Evolutionary conservation across 2,888 invertebrate species (phyloP), one percentile per base, ranked within the genome.

Genomic region (Lasioglossum zephyrum): DNA sequence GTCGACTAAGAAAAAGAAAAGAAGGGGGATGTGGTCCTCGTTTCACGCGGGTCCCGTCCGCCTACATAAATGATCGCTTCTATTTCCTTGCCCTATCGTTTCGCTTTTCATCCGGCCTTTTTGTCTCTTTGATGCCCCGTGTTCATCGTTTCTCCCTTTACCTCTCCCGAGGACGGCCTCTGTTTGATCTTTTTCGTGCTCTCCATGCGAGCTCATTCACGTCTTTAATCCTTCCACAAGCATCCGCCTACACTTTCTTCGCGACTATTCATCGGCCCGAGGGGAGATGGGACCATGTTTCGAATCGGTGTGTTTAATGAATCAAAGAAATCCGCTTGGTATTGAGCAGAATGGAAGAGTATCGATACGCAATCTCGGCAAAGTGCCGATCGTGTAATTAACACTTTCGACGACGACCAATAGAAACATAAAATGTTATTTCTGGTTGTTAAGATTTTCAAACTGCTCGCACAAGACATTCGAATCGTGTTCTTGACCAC

Each of bases 11-110:
- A 69, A n/a, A 41, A 18, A 69, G 69, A 39, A 39, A 69, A n/a
- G 22, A 13, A 31, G 53, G 31, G 39, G 22, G 18, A 69, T 8
- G 70, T 39, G 74, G 49, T 63, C 18, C 31, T 74, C 79, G 83
- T 83, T 82, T 85, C 83, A 73, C 82, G 83, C 77, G 79, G 78
- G 84, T 85, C 77, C 77, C 78, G 63, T 66, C 70, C 85, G 53
- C 39, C 70, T 90, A 74, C 88, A 90, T 90, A 89, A 90, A 90
- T 90, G 83, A 90, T 84, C 82, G 66, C 16, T 53, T 63, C 78
- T 78, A 90, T 90, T 86, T 89, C 74, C 77, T 76, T 84, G 74
- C 70, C 72, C 84, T 82, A 79, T 84, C 85, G 49, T 78, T 72
- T 74, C 57, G 77, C 66, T 72, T 85, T 86, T 87, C 79, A 81